phyloP scores from a whole-genome alignment of 1,140 invertebrate species.

The Anthonomus grandis region DNA sequence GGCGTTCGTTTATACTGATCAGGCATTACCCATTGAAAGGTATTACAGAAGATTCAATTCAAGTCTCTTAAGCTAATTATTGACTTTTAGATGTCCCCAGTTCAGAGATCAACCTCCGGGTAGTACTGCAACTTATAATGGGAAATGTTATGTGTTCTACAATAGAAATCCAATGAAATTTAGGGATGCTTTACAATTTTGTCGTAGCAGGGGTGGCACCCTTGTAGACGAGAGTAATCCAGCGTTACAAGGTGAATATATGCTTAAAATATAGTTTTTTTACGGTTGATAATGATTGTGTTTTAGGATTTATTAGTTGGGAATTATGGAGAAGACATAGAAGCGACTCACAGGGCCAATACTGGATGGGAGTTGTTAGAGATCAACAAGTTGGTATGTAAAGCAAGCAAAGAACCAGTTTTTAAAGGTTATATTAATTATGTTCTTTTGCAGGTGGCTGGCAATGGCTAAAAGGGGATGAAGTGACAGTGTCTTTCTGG shows the following conservation, averaged over 20 bases:
- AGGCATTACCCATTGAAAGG: constrained; percentile 88
- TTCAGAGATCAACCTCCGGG: constrained; percentile 90
- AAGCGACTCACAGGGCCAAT: constrained; percentile 86
- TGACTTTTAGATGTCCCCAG: constrained; percentile 65
- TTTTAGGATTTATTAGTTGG: constrained; percentile 80
- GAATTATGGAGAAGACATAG: constrained; percentile 88
- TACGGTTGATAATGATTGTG: neutral
- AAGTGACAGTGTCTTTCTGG: constrained; percentile 91
- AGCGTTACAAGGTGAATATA: constrained; percentile 67
- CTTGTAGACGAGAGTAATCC: constrained; percentile 92
- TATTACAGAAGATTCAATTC: neutral
- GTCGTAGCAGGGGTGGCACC: constrained; percentile 71
- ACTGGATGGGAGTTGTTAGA: constrained; percentile 90
- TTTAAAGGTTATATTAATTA: neutral
- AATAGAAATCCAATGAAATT: constrained; percentile 82
- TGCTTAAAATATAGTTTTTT: neutral
- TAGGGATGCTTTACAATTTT: constrained; percentile 76
- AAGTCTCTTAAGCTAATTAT: neutral
- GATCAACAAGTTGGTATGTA: constrained; percentile 60
- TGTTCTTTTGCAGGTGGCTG: constrained; percentile 59
- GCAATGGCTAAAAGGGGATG: constrained; percentile 87
- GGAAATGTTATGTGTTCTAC: constrained; percentile 95
- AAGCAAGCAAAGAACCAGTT: neutral
- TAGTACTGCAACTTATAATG: constrained; percentile 90
- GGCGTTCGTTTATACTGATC: constrained; percentile 92